Percentiles rank a stretch among this genome's conserved stretches.
phyloP scores from a whole-genome alignment of 92 coral and sea anemone species.

The Epizoanthus ramosus region DNA sequence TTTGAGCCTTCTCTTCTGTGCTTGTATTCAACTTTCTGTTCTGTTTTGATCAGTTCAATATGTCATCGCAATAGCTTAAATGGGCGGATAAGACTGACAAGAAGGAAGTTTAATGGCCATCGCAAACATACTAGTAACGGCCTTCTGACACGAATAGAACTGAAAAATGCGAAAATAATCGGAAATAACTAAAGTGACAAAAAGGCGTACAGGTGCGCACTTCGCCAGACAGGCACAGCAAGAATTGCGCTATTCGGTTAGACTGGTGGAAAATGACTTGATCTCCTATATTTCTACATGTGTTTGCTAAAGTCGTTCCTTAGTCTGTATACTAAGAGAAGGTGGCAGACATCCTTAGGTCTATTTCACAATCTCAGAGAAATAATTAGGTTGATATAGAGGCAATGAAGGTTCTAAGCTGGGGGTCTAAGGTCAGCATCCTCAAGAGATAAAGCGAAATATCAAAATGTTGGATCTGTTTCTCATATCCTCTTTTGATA shows the following conservation, averaged over 20 bases:
- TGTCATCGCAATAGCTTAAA: neutral
- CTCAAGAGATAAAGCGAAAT: constrained; percentile 19
- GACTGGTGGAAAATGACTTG: neutral
- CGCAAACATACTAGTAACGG: neutral
- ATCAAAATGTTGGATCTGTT: constrained; percentile 21
- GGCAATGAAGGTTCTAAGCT: constrained; percentile 19
- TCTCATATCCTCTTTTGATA: constrained; percentile 32
- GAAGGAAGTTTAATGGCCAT: neutral
- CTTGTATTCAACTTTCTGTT: neutral
- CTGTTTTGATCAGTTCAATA: constrained; percentile 1
- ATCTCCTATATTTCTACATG: neutral
- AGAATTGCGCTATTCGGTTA: neutral
- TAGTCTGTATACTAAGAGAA: neutral
- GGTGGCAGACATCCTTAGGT: constrained; percentile 1
- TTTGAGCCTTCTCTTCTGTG: too few relatives aligned
- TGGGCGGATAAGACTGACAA: neutral
- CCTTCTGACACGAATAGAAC: constrained; percentile 5
- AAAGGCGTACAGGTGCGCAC: constrained; percentile 7
- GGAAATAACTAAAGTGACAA: neutral
- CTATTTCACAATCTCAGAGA: neutral
- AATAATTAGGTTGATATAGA: constrained; percentile 25
- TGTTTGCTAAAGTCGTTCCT: neutral
- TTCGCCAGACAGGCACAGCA: neutral
- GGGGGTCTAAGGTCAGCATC: constrained; percentile 48
- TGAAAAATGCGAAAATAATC: neutral